Base-by-base conservation (phyloP, 2,888 invertebrate species). In the Holacanthella duospinosa region DNA sequence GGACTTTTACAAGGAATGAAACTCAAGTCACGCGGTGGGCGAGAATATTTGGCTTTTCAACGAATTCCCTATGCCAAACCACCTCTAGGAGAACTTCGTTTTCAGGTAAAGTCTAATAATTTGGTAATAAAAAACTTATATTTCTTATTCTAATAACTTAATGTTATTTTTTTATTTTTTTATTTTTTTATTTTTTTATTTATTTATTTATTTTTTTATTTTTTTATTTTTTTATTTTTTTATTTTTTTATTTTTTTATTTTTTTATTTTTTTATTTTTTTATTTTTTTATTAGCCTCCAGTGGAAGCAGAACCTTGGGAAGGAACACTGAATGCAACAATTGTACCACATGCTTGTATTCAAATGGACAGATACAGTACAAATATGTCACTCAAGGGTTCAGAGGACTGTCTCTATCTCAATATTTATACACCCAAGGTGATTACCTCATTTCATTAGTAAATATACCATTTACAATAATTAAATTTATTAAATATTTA, bases 381-480 rank as follows among this genome's bases (percentile, higher is more conserved):
- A n/a, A n/a, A n/a, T n/a, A n/a, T n/a, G n/a, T 25, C 55, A 3
- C 53, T 63, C 2, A 16, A 27, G 0, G 70, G 70, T 12, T 24
- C 25, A 2, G 70, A 71, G 43, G 68, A 67, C 29, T 71, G 70
- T 59, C 61, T 71, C 19, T 58, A 59, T 27, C 3, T 71, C 0
- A 71, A 69, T 53, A 58, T 71, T 21, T 66, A 63, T 44, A 65
- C 66, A 29, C 70, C 70, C 43, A 64, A 64, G 27, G 66, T 69
- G 44, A 9, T 6, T 12, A 36, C n/a, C n/a, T n/a, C n/a, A n/a
- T n/a, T n/a, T n/a, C n/a, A n/a, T n/a, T n/a, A n/a, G n/a, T n/a
- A n/a, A n/a, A 53, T 26, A 26, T 26, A 55, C 29, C 4, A 29
- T 29, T 29, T 29, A n/a, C 24, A 27, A 53, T n/a, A n/a, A n/a